These are phyloP conservation scores for Pocillopora grandis DNA, from an alignment of 92 coral and sea anemone genomes.

Conservation along the genomic window DNA sequence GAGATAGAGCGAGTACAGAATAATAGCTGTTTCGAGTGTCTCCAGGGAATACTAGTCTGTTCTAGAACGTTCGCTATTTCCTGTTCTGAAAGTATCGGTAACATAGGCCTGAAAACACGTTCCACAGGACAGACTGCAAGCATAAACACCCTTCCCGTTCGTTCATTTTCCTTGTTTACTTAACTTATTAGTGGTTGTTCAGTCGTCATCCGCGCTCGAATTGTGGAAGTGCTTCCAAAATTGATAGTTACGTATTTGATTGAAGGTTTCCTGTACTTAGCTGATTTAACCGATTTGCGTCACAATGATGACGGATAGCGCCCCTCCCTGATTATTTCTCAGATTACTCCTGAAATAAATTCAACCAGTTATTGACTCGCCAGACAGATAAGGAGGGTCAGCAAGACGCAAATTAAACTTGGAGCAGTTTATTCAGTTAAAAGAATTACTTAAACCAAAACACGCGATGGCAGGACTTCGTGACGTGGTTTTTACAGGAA, in stretches of 20 bases:
- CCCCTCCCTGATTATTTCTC: slow-evolving; percentile 14
- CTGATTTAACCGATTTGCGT: neutral
- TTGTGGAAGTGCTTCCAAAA: slow-evolving; percentile 5
- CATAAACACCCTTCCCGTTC: neutral
- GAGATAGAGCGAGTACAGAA: neutral
- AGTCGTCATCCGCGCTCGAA: neutral
- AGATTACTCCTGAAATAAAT: slow-evolving; percentile 21
- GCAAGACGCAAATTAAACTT: neutral
- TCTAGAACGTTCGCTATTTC: neutral
- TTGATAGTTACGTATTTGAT: neutral
- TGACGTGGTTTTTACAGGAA: neutral
- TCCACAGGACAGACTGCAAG: neutral
- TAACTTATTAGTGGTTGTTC: neutral
- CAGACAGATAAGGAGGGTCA: slow-evolving; percentile 8
- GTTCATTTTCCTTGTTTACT: neutral
- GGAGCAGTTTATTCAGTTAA: neutral
- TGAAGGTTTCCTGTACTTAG: neutral
- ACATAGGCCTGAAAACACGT: neutral
- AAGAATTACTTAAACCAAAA: neutral
- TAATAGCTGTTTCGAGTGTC: neutral
- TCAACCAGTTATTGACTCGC: neutral
- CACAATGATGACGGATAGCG: neutral
- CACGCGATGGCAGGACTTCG: slow-evolving; percentile 10
- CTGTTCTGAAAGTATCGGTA: neutral
- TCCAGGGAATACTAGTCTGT: neutral